A percentile compares a stretch with the other conserved stretches of the same genome.
phyloP scores from a whole-genome alignment of 2,113 vertebrate species.

The Pseudorhombus dupliciocellatus region DNA sequence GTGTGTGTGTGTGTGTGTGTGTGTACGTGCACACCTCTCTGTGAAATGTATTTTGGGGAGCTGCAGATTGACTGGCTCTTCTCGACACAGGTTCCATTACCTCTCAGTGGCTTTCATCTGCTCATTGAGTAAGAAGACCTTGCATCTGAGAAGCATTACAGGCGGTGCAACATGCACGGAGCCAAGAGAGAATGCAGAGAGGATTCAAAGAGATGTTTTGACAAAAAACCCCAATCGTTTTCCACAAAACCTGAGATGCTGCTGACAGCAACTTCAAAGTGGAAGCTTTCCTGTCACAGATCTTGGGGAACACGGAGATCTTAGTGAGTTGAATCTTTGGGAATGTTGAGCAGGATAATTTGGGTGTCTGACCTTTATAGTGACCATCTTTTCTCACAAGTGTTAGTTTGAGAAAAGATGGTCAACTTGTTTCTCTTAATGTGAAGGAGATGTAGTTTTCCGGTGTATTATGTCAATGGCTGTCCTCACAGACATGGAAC shows the following conservation, averaged over 20 bases:
- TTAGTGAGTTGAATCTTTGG: too few relatives aligned
- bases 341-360: too few relatives aligned
- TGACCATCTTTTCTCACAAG: too few relatives aligned
- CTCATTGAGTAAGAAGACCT: slow-evolving; percentile 55
- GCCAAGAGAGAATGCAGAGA: slow-evolving; percentile 7
- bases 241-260: background rate
- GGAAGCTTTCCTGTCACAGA: background rate
- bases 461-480: background rate
- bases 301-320: background rate
- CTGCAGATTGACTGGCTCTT: slow-evolving; percentile 79
- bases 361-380: too few relatives aligned
- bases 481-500: background rate
- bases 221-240: slow-evolving; percentile 15
- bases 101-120: slow-evolving; percentile 78
- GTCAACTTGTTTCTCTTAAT: background rate
- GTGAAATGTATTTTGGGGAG: slow-evolving; percentile 74
- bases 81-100: slow-evolving; percentile 80
- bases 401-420: too few relatives aligned
- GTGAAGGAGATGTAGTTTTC: background rate
- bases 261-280: slow-evolving; percentile 7
- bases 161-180: slow-evolving; percentile 15
- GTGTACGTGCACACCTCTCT: slow-evolving; percentile 21
- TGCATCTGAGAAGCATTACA: slow-evolving; percentile 45
- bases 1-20: slow-evolving; percentile 13
- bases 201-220: slow-evolving; percentile 55